A percentile compares a stretch with the other conserved stretches of the same genome.
These are phyloP conservation scores for Hephaestus fuliginosus DNA, from an alignment of 2,797 vertebrate genomes.

Conservation along the genomic window DNA sequence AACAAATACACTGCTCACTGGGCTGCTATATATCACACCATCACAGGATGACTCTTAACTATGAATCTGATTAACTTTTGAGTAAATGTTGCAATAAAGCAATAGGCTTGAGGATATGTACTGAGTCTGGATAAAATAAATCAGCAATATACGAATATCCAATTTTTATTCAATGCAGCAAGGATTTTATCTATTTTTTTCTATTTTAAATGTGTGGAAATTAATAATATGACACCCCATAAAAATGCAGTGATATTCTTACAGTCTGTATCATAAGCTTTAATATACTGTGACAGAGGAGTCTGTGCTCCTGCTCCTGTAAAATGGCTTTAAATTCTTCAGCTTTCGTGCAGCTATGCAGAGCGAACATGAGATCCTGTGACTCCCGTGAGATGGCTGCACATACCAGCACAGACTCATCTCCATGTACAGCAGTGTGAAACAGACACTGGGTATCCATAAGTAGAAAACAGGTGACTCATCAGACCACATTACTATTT, in stretches of 20 bases:
- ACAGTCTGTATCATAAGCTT: background rate
- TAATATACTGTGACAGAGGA: background rate
- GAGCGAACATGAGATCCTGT: slow-evolving; percentile 23
- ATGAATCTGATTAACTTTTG: background rate
- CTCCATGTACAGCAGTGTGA: slow-evolving; percentile 30
- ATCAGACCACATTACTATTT: slow-evolving; percentile 44
- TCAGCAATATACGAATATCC: background rate
- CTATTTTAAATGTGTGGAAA: background rate
- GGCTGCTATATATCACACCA: slow-evolving; percentile 25
- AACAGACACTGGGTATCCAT: slow-evolving; percentile 26
- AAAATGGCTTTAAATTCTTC: slow-evolving; percentile 24
- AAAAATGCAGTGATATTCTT: background rate
- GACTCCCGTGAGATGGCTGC: slow-evolving; percentile 43
- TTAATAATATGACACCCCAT: background rate
- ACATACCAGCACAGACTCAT: slow-evolving; percentile 35
- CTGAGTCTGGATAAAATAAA: background rate
- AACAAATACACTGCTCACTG: slow-evolving; percentile 36
- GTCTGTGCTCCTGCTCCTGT: slow-evolving; percentile 2
- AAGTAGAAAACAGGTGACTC: slow-evolving; percentile 50
- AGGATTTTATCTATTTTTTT: background rate
- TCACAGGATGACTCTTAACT: background rate
- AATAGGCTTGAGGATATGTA: background rate
- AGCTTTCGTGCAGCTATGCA: slow-evolving; percentile 20
- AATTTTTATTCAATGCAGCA: background rate
- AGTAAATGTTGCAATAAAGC: background rate